Evolutionary conservation across 2,888 invertebrate species (phyloP).

Genomic region (Lithophane semibrunnea): DNA sequence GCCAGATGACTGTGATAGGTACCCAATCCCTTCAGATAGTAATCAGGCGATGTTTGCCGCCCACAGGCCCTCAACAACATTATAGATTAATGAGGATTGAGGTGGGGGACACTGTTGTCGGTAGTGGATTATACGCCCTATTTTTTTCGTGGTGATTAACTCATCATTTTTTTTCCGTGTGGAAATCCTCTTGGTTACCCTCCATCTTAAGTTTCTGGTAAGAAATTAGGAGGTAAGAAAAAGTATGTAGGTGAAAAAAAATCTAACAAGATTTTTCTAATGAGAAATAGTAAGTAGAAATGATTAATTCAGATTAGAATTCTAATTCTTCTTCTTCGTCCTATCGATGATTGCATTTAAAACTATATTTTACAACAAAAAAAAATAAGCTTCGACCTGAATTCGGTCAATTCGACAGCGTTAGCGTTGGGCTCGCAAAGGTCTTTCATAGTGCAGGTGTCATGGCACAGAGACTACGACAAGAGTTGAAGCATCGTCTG

Average conservation of each 20-base stretch:
- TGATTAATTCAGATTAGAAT: background rate
- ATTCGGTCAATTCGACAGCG: background rate
- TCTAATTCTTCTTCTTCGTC: background rate
- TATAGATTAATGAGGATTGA: slow-evolving; percentile 53
- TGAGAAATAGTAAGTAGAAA: background rate
- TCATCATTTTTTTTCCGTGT: too few species aligned
- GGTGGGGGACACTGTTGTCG: slow-evolving; percentile 44
- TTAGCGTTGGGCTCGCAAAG: background rate
- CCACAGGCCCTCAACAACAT: slow-evolving; percentile 54
- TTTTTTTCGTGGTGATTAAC: too few species aligned
- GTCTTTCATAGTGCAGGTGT: too few species aligned
- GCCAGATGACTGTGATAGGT: slow-evolving; percentile 25
- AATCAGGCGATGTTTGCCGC: slow-evolving; percentile 57
- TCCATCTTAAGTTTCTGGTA: too few species aligned
- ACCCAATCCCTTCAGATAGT: slow-evolving; percentile 43
- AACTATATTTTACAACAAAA: background rate
- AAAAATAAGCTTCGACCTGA: background rate
- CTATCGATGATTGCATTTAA: background rate
- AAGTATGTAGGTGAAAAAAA: background rate
- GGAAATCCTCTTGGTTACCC: too few species aligned
- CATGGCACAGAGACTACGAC: background rate
- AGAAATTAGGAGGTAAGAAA: background rate
- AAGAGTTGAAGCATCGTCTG: background rate
- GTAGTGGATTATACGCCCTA: background rate
- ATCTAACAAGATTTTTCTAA: background rate